Evolutionary conservation across 1,140 invertebrate species (phyloP).

Genomic region (Zaprionus capensis): DNA sequence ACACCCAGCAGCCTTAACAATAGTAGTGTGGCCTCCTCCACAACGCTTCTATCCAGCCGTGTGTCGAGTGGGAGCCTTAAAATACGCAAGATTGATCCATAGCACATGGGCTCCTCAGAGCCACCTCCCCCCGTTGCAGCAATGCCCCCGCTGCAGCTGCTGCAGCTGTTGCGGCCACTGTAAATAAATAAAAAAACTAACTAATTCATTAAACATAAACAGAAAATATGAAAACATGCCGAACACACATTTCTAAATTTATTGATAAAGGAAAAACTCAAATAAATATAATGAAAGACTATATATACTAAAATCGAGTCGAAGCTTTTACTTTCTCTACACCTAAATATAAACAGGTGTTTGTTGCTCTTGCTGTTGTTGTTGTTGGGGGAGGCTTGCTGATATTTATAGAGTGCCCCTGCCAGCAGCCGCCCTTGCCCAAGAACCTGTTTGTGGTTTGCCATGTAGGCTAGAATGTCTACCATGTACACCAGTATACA

Average conservation of each 20-base stretch:
- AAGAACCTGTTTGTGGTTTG: conserved; percentile 66
- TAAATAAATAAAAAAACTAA: conserved; percentile 51
- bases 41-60: conserved; percentile 11
- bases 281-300: conserved; percentile 28
- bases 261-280: conserved; percentile 21
- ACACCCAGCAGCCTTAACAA: conserved; percentile 6
- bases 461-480: conserved; percentile 70
- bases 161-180: conserved; percentile 55
- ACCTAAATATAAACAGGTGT: conserved; percentile 3
- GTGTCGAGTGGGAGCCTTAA: conserved; percentile 50
- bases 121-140: conserved; percentile 10
- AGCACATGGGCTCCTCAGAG: conserved; percentile 28
- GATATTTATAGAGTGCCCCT: conserved; percentile 38
- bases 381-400: conserved; percentile 46
- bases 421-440: conserved; percentile 37
- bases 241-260: conserved; percentile 21
- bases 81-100: conserved; percentile 73
- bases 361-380: conserved; percentile 7
- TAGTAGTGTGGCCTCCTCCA: conserved; percentile 1
- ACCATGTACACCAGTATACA: conserved; percentile 61
- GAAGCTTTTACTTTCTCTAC: neutral
- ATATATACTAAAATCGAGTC: neutral
- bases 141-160: conserved; percentile 51
- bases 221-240: conserved; percentile 10
- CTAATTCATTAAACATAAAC: conserved; percentile 22